A percentile compares a stretch with the other conserved stretches of the same genome.
Evolutionary conservation across 2,797 vertebrate genomes (phyloP).

Genomic region (Anisognathus igniventris): DNA sequence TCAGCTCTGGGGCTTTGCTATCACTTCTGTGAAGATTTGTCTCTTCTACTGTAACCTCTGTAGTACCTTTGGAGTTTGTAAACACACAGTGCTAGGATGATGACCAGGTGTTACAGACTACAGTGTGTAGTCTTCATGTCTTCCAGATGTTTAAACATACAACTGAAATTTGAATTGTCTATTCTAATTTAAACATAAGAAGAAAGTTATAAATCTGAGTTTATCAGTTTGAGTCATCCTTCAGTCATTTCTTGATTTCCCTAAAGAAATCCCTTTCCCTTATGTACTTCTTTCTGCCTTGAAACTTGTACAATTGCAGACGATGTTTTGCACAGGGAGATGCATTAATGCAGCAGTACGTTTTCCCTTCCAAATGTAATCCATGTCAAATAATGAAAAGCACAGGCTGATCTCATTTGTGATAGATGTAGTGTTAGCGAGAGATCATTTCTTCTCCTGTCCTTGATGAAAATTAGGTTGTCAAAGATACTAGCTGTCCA

Average conservation of each 20-base stretch:
- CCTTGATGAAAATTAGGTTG: conserved; percentile 52
- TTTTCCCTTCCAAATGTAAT: neutral
- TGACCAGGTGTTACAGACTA: neutral
- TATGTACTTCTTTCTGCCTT: neutral
- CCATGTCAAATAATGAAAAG: neutral
- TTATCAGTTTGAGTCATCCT: neutral
- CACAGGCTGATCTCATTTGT: conserved; percentile 7
- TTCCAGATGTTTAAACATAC: neutral
- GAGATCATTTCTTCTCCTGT: conserved; percentile 28
- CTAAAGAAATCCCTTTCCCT: neutral
- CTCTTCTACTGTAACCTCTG: neutral
- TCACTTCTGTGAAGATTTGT: neutral
- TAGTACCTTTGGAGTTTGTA: neutral
- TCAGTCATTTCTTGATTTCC: neutral
- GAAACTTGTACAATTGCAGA: neutral
- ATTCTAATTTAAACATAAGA: neutral
- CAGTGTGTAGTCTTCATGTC: neutral
- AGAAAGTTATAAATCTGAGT: neutral
- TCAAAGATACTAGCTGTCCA: conserved; percentile 19
- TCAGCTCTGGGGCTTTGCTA: neutral
- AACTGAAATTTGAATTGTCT: neutral
- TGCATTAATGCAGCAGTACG: neutral
- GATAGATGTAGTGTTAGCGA: conserved; percentile 7
- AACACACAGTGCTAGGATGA: neutral
- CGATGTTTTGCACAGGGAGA: neutral